Base-by-base conservation (phyloP, 2,797 vertebrate species). In the Poecilia velifera region DNA sequence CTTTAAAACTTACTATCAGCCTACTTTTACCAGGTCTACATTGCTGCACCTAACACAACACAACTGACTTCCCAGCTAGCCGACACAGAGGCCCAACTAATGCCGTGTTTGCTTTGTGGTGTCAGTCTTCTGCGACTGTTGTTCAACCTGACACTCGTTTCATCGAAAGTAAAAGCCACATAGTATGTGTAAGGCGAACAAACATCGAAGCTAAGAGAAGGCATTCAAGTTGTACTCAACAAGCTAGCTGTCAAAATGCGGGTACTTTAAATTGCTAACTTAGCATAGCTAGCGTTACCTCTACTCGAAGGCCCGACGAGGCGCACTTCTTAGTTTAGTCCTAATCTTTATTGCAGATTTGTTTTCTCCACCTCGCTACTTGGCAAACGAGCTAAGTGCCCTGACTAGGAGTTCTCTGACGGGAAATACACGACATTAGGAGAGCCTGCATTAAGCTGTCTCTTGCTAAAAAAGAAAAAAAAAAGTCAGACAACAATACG, bases 321-420 rank as follows among this genome's bases (percentile, higher is more conserved):
- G 88, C 93, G 93, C 72, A 88, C 91, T 92, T 91, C 92, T 94
- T 82, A 87, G 86, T 88, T 91, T 62, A 79, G 86, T 91, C 90
- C 88, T 94, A 94, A 93, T 95, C 93, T 94, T 93, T 91, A 77
- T 53, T 87, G 92, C 91, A 93, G 93, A 90, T 91, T 91, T 89
- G 78, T 77, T 85, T 76, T 83, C 84, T 76, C 81, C 86, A 66
- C 73, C 83, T 76, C 84, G 1, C 86, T 49, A 22, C 84, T 88
- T 28, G 81, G 82, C 76, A 72, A 36, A 4, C 14, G 46, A 84
- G 89, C 88, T 86, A 89, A 82, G 89, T 85, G 84, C 82, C 88
- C 82, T 76, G 77, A 77, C 80, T 71, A 4, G 72, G 79, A 76
- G 43, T 59, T 53, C 25, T 85, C 47, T 72, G 74, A 20, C 43